Evolutionary conservation across 2,797 vertebrate species (phyloP).

Genomic region (Cygnus olor): DNA sequence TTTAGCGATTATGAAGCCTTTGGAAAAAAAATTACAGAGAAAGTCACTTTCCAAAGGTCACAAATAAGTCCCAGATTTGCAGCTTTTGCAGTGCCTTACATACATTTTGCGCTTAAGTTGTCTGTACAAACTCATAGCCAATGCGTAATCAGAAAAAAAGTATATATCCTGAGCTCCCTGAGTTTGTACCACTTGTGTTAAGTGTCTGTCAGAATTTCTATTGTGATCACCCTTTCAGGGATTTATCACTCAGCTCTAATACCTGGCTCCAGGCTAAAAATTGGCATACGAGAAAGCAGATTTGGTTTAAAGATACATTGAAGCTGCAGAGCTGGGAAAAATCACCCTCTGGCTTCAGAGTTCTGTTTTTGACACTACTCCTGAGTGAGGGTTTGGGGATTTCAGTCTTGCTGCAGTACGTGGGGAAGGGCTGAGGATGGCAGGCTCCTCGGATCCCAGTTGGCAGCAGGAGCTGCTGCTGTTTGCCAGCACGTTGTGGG

Average conservation of each 20-base stretch:
- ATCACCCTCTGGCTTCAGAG: background rate
- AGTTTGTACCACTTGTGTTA: slow-evolving; percentile 45
- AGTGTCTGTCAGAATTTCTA: slow-evolving; percentile 72
- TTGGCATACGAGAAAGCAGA: slow-evolving; percentile 64
- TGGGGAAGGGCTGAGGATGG: fast-evolving
- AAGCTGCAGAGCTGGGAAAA: slow-evolving; percentile 36
- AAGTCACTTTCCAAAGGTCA: background rate
- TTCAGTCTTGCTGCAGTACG: fast-evolving
- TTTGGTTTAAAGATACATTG: slow-evolving; percentile 62
- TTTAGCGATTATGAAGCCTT: background rate
- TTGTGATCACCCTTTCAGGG: slow-evolving; percentile 69
- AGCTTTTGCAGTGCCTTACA: slow-evolving; percentile 4
- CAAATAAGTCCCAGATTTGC: slow-evolving; percentile 10
- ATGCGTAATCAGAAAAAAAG: background rate
- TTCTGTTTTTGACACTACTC: background rate
- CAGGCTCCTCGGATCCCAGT: background rate
- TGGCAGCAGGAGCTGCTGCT: background rate
- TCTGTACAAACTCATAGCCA: background rate
- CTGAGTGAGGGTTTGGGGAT: background rate
- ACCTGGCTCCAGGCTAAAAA: slow-evolving; percentile 73
- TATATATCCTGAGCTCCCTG: slow-evolving; percentile 6
- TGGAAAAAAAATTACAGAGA: background rate
- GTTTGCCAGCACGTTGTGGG: background rate
- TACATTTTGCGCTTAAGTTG: background rate
- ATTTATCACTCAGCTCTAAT: slow-evolving; percentile 78